phyloP scores from a whole-genome alignment of 2,797 vertebrate species.

The Dallia pectoralis region DNA sequence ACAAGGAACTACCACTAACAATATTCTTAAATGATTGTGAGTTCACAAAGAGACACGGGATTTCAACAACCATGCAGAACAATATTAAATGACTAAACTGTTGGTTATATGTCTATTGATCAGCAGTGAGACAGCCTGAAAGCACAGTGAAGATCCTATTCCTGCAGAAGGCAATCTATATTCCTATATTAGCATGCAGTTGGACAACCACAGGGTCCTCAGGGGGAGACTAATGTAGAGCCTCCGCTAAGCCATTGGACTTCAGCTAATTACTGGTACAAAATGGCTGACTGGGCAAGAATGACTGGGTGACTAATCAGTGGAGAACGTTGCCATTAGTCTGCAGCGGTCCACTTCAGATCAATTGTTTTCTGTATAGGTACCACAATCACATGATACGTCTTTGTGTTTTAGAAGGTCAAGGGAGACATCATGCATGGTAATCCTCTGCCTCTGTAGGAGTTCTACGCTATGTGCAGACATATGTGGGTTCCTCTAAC shows the following conservation, averaged over 20 bases:
- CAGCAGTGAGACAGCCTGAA: background rate
- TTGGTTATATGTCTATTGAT: conserved; percentile 38
- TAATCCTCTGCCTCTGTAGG: background rate
- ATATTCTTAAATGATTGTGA: background rate
- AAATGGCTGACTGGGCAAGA: background rate
- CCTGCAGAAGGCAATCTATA: background rate
- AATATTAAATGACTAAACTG: background rate
- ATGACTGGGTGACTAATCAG: background rate
- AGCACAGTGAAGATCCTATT: background rate
- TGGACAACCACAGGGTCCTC: background rate
- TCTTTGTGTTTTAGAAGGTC: background rate
- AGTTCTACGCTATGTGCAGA: background rate
- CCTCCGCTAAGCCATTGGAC: background rate
- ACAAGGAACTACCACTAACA: background rate
- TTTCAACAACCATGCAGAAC: background rate
- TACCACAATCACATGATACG: background rate
- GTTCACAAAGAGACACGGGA: background rate
- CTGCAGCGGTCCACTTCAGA: background rate
- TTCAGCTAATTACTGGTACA: background rate
- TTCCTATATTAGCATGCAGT: conserved; percentile 1
- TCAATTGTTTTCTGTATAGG: background rate
- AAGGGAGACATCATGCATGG: background rate
- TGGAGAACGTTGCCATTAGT: background rate
- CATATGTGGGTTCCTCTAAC: background rate
- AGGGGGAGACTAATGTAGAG: background rate